phyloP scores from a whole-genome alignment of 2,113 vertebrate genomes.

The Cyprinodon brontotheroides region DNA sequence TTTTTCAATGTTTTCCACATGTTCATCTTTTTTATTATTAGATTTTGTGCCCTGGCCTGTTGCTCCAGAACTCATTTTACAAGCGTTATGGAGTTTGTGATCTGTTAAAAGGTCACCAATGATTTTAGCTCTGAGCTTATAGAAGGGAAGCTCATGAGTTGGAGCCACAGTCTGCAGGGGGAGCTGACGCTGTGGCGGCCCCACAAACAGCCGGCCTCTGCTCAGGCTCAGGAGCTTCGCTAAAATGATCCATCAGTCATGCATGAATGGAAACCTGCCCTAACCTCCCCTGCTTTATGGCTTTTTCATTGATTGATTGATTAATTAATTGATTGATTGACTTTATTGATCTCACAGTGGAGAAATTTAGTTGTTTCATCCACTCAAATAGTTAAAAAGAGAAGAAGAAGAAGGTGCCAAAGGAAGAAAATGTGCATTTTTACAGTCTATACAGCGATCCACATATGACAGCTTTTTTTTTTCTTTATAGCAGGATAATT shows the following conservation, averaged over 20 bases:
- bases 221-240: not conserved
- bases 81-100: conserved; percentile 35
- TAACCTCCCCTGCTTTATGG: not conserved
- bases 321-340: not conserved
- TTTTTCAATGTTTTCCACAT: conserved; percentile 24
- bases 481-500: too few relatives aligned
- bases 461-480: too few relatives aligned
- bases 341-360: too few relatives aligned
- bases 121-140: conserved; percentile 27
- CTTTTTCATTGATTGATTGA: not conserved
- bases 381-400: not conserved
- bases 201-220: not conserved
- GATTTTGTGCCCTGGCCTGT: conserved; percentile 31
- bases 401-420: not conserved
- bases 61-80: conserved; percentile 47
- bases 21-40: conserved; percentile 6
- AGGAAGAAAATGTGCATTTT: too few relatives aligned
- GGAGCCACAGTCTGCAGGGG: not conserved
- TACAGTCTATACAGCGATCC: too few relatives aligned
- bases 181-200: too few relatives aligned
- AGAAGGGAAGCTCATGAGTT: conserved; percentile 14
- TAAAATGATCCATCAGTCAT: not conserved
- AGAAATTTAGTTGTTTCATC: too few relatives aligned
- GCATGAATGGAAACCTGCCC: not conserved
- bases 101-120: conserved; percentile 39